Conservation (phyloP, 2,113 vertebrate genomes). For the Archocentrus centrarchus region DNA sequence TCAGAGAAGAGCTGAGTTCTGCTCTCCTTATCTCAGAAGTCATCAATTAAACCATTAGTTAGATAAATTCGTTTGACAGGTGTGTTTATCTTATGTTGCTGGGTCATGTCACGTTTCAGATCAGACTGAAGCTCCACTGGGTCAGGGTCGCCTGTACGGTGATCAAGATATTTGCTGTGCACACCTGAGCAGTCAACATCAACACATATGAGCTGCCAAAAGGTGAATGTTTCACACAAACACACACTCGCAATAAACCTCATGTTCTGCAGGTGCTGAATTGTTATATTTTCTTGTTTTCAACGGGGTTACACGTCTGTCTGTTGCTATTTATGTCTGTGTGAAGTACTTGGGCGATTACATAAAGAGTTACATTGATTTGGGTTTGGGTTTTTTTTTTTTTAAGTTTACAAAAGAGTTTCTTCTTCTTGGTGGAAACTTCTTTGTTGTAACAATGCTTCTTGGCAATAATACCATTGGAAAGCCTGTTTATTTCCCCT, state of each 20-base stretch:
- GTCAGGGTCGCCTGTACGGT: constrained; percentile 33
- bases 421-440: neutral
- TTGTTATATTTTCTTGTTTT: neutral
- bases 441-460: too few species aligned
- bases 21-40: constrained; percentile 24
- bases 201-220: constrained; percentile 22
- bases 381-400: neutral
- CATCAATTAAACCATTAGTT: neutral
- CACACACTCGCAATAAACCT: neutral
- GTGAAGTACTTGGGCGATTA: neutral
- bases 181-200: constrained; percentile 1
- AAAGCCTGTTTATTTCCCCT: too few species aligned
- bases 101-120: constrained; percentile 46
- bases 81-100: constrained; percentile 7
- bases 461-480: too few species aligned
- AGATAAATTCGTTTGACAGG: neutral
- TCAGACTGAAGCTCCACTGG: constrained; percentile 27
- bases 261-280: neutral
- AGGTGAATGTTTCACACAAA: constrained; percentile 51
- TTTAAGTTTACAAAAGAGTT: neutral
- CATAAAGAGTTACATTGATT: neutral
- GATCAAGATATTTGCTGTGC: neutral
- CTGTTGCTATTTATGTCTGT: neutral
- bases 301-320: neutral
- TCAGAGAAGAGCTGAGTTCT: constrained; percentile 17